These are phyloP conservation scores for Cydia amplana DNA, from an alignment of 1,140 invertebrate genomes.

Conservation along the genomic window DNA sequence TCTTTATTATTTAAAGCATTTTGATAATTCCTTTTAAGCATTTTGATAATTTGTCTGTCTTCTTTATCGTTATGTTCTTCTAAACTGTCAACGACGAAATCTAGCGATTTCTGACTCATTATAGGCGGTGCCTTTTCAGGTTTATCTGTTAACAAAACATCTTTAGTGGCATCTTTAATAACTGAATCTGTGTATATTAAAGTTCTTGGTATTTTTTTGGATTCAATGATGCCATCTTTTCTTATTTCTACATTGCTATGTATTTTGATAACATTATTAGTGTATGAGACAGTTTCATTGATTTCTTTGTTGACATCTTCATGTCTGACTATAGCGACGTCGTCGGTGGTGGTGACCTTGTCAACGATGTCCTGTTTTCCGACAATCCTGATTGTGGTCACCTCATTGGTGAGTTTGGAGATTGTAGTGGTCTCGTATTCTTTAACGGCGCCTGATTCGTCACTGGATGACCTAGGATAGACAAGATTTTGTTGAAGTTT, in stretches of 20 bases:
- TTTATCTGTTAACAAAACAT: slow-evolving; percentile 44
- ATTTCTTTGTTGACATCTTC: slow-evolving; percentile 38
- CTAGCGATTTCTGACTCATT: slow-evolving; percentile 70
- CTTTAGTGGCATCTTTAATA: slow-evolving; percentile 47
- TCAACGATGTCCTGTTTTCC: slow-evolving; percentile 56
- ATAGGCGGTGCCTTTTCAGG: slow-evolving; percentile 58
- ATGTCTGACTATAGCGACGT: slow-evolving; percentile 29
- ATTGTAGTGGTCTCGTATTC: slow-evolving; percentile 73
- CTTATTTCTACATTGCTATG: slow-evolving; percentile 63
- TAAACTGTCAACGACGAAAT: slow-evolving; percentile 68
- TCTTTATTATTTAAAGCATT: slow-evolving; percentile 25
- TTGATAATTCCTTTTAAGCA: slow-evolving; percentile 35
- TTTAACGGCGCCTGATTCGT: slow-evolving; percentile 67
- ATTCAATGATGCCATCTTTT: slow-evolving; percentile 54
- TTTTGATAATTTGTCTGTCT: slow-evolving; percentile 15
- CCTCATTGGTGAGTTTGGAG: slow-evolving; percentile 72
- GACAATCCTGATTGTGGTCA: slow-evolving; percentile 67
- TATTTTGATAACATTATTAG: slow-evolving; percentile 69
- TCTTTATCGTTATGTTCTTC: slow-evolving; percentile 38
- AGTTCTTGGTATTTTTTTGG: slow-evolving; percentile 32
- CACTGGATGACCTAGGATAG: slow-evolving; percentile 62
- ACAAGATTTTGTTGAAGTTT: slow-evolving; percentile 27
- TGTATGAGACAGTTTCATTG: slow-evolving; percentile 53
- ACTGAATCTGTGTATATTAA: slow-evolving; percentile 46
- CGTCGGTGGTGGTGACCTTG: slow-evolving; percentile 49